Conservation (phyloP, 1,140 invertebrate species). For the Leptoteleia sp. region DNA sequence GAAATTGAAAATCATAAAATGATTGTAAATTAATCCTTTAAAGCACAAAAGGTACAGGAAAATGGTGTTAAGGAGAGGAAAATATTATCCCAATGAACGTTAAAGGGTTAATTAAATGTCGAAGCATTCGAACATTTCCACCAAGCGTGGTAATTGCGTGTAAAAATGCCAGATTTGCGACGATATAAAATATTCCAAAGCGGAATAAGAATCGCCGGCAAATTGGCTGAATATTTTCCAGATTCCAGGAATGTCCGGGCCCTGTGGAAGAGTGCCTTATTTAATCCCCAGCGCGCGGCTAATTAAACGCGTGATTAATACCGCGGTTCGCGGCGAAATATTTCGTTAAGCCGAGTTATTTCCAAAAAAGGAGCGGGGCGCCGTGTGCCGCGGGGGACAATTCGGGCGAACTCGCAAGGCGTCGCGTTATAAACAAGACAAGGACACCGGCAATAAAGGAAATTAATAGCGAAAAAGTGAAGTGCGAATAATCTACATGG, state of each 20-base stretch:
- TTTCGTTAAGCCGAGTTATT: conserved; percentile 46
- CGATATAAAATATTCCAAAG: too few relatives aligned
- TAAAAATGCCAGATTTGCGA: too few relatives aligned
- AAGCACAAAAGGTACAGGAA: too few relatives aligned
- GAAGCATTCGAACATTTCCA: too few relatives aligned
- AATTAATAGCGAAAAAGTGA: conserved; percentile 63
- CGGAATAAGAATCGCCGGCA: neutral
- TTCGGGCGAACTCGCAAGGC: conserved; percentile 8
- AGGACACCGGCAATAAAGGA: conserved; percentile 43
- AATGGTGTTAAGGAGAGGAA: too few relatives aligned
- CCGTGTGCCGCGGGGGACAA: conserved; percentile 10
- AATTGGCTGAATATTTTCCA: conserved; percentile 28
- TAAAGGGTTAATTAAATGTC: too few relatives aligned
- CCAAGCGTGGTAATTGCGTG: too few relatives aligned
- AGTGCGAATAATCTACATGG: conserved; percentile 60
- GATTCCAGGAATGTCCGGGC: conserved; percentile 23
- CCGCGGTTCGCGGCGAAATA: conserved; percentile 22
- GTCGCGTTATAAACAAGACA: conserved; percentile 50
- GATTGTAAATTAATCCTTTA: too few relatives aligned
- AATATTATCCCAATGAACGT: too few relatives aligned
- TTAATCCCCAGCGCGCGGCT: conserved; percentile 30
- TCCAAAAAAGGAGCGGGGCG: conserved; percentile 40
- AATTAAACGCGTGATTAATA: conserved; percentile 57
- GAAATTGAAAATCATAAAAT: too few relatives aligned
- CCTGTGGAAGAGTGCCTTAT: conserved; percentile 28